phyloP scores from a whole-genome alignment of 2,113 vertebrate genomes.

The cattle (Bos taurus) region DNA sequence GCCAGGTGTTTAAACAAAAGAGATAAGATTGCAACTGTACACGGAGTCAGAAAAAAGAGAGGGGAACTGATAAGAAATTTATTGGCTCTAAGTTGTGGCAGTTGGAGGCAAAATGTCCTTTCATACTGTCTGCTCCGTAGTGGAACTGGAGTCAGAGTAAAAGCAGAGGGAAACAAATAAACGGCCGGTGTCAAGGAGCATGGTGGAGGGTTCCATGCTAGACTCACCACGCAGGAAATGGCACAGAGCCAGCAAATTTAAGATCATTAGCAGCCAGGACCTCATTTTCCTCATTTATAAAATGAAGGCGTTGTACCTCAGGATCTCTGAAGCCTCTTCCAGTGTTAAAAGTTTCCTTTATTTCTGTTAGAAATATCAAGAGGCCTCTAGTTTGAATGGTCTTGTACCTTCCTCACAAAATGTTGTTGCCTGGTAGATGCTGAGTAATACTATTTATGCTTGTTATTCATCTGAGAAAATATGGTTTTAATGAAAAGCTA shows the following conservation, averaged over 20 bases:
- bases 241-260: neutral
- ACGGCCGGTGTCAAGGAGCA: neutral
- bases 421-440: neutral
- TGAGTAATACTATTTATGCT: neutral
- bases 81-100: neutral
- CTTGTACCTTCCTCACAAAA: conserved; percentile 9
- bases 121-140: neutral
- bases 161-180: neutral
- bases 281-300: neutral
- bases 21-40: neutral
- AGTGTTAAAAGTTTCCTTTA: neutral
- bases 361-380: conserved; percentile 17
- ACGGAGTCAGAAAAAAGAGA: neutral
- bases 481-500: neutral
- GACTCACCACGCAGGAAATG: accelerated
- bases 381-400: neutral
- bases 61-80: neutral
- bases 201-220: neutral
- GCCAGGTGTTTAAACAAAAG: neutral
- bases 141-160: neutral
- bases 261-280: neutral
- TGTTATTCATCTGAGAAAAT: neutral
- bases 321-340: neutral
- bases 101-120: neutral
- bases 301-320: neutral